Evolutionary conservation across 2,888 invertebrate species (phyloP), one percentile per base, ranked within the genome.

Genomic region (Idaea straminata): DNA sequence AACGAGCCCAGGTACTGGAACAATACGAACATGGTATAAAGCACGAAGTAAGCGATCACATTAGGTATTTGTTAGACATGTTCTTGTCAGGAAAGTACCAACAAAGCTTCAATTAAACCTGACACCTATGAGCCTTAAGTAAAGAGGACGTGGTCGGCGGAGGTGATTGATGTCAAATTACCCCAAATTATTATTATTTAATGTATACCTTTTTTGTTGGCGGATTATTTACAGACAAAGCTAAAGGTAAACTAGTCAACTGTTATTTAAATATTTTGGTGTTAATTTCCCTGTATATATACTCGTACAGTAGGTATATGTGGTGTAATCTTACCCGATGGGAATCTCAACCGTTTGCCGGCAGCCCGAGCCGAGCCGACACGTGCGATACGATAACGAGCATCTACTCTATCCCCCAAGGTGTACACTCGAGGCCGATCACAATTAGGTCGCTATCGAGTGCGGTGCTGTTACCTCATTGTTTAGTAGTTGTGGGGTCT

Each of bases 1-100:
- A 96, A 96, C 79, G 96, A 96, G 78, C 96, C 96, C 94, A 96
- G 95, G 91, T 96, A 95, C 95, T 95, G 94, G 15, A 94, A 94
- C 83, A 88, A 87, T 79, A 81, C 72, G 74, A 13, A 6, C 15
- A 58, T 35, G 15, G 15, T 7, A 62, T 5, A 15, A 35, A 38
- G 5, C 35, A 13, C 57, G 15, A 57, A 38, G 15, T 38, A 1
- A 35, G 5, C 15, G 36, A 57, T n/a, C 47, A 59, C 61, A 58
- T 61, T 47, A 59, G 15, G n/a, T 36, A 58, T 58, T n/a, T 13
- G n/a, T n/a, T n/a, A 58, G n/a, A 15, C n/a, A 15, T 5, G 5
- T 58, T 6, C 13, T 15, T 3, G 7, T 57, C 57, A 57, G 57
- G 57, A 57, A 15, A 57, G 57, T 7, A 57, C 57, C 25, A 25